Conservation (phyloP, 2,888 invertebrate genomes). For the Andrena chrysosceles region DNA sequence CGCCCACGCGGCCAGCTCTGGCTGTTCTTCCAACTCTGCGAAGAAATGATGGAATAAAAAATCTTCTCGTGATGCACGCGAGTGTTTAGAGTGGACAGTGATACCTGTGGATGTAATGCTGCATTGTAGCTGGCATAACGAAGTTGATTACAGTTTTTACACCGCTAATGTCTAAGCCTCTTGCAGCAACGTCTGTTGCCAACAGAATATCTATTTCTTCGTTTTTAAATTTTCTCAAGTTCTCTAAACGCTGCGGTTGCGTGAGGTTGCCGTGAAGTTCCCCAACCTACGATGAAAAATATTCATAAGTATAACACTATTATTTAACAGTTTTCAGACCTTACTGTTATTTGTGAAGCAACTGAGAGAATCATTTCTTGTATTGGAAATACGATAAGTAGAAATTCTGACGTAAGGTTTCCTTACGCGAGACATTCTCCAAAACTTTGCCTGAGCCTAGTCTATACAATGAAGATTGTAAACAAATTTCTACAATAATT, state of each 20-base stretch:
- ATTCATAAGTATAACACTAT: neutral
- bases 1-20: constrained; percentile 96
- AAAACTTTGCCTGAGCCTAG: too few species aligned
- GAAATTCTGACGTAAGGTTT: too few species aligned
- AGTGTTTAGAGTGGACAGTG: neutral
- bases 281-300: constrained; percentile 86
- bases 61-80: neutral
- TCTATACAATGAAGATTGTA: neutral
- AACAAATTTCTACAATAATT: neutral
- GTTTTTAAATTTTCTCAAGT: constrained; percentile 94
- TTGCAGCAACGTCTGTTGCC: constrained; percentile 97
- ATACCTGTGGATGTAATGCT: constrained; percentile 97
- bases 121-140: constrained; percentile 96
- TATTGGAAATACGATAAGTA: too few species aligned
- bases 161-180: constrained; percentile 98
- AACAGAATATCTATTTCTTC: constrained; percentile 94
- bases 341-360: too few species aligned
- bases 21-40: constrained; percentile 96
- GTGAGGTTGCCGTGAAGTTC: constrained; percentile 98
- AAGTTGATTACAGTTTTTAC: constrained; percentile 99
- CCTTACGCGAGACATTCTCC: too few species aligned
- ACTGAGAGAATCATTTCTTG: too few species aligned
- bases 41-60: constrained; percentile 6
- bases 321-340: neutral
- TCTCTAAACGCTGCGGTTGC: constrained; percentile 97